Evolutionary conservation across 1,140 invertebrate species (phyloP), one percentile per base, ranked within the genome.

Genomic region (Oedothorax gibbosus): DNA sequence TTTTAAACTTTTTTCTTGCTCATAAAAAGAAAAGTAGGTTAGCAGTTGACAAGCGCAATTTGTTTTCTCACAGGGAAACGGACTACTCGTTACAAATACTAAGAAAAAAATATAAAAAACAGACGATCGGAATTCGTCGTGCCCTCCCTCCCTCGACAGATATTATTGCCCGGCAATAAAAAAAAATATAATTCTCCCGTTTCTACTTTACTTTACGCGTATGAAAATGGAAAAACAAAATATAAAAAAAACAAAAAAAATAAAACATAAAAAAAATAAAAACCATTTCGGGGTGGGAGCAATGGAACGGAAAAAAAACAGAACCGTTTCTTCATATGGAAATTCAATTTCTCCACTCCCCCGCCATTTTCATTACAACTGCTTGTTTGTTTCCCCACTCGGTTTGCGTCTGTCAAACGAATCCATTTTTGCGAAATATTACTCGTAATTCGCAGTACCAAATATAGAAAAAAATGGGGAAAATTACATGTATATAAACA

Each of bases 351-450:
- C 65, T 65, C 15, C 18, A 10, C 49, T 65, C 60, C n/a, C 56
- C 9, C 10, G 35, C 49, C 15, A 49, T 77, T 77, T 77, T 65
- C 57, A 64, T 77, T 77, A 65, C 65, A 62, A 35, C 35, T 51
- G 21, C 65, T 77, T 77, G 49, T 50, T 65, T 77, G 50, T 77
- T 50, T 50, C 53, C 75, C 21, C 21, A 5, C 12, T 15, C 49
- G 56, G 56, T 62, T 79, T 21, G 56, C 35, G 64, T 79, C 60
- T 35, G 35, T 35, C 35, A 35, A 79, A 79, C 53, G 62, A 66
- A 79, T 79, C 77, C 68, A 79, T 79, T 79, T 68, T 68, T 65
- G 21, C 77, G 20, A 79, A 79, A 68, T 79, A 79, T 79, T 79
- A 79, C 77, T 66, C 64, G 77, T 79, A 79, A 79, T 79, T 79